Evolutionary conservation across 1,140 invertebrate species (phyloP).

Genomic region (Drosophila kohkoa): DNA sequence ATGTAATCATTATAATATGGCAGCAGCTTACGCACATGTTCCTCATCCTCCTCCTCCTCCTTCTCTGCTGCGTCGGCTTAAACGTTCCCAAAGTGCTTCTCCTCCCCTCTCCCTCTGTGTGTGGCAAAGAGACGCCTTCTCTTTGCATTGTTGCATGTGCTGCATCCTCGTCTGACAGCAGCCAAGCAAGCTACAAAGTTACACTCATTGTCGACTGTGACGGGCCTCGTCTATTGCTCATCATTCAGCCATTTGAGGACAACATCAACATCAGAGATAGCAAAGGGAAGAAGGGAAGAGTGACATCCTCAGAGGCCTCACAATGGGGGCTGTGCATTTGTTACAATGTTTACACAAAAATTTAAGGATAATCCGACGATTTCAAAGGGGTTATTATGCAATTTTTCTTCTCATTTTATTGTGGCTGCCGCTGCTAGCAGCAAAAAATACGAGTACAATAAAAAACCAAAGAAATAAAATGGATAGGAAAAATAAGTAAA

Average conservation of each 20-base stretch:
- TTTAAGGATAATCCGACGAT: constrained; percentile 84
- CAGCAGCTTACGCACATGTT: constrained; percentile 50
- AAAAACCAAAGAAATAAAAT: constrained; percentile 42
- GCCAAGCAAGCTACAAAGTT: constrained; percentile 61
- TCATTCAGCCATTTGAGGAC: constrained; percentile 75
- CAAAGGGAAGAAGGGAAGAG: constrained; percentile 19
- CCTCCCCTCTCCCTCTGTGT: constrained; percentile 11
- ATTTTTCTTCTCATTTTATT: constrained; percentile 83
- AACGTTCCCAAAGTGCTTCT: constrained; percentile 40
- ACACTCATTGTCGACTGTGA: constrained; percentile 76
- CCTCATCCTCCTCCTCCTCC: neutral
- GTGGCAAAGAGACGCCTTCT: constrained; percentile 38
- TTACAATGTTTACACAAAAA: constrained; percentile 84
- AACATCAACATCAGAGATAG: constrained; percentile 1
- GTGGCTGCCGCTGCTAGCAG: constrained; percentile 44
- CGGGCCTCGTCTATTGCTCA: constrained; percentile 74
- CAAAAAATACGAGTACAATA: constrained; percentile 23
- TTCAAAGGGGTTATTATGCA: constrained; percentile 84
- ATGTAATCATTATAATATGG: constrained; percentile 61
- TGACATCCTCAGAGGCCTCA: constrained; percentile 39
- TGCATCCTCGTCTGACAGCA: constrained; percentile 30
- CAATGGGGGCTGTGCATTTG: constrained; percentile 80
- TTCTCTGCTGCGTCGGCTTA: constrained; percentile 19
- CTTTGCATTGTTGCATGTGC: constrained; percentile 69
- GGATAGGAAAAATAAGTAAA: constrained; percentile 76